Evolutionary conservation across 2,797 vertebrate species (phyloP).

Genomic region (Macropus fuliginosus): DNA sequence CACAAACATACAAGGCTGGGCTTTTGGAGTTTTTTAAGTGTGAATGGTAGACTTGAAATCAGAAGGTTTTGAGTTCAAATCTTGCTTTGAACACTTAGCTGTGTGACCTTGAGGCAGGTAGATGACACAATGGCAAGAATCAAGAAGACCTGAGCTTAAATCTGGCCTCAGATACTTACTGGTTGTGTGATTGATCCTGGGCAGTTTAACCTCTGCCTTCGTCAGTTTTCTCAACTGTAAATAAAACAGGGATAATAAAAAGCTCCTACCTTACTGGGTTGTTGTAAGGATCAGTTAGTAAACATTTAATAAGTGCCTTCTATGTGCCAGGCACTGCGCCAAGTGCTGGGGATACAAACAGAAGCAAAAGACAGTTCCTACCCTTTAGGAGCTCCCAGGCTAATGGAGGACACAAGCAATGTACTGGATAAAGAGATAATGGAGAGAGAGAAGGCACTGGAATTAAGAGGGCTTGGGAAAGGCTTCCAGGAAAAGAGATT

Average conservation of each 20-base stretch:
- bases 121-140: not conserved
- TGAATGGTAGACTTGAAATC: not conserved
- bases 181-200: not conserved
- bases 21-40: no score
- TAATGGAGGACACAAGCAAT: no score
- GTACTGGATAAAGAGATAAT: not conserved
- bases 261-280: no score
- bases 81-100: not conserved
- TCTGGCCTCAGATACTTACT: not conserved
- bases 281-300: not conserved
- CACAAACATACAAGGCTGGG: not conserved
- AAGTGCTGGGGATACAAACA: not conserved
- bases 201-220: not conserved
- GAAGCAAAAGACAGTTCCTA: not conserved
- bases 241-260: not conserved
- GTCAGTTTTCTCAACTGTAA: not conserved
- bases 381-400: no score
- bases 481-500: not conserved
- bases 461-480: not conserved
- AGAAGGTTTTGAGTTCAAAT: not conserved
- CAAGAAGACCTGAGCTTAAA: not conserved
- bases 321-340: not conserved
- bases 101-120: no score
- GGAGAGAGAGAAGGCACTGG: not conserved
- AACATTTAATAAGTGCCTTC: not conserved